Evolutionary conservation across 2,113 vertebrate genomes (phyloP).

Genomic region (Neopipo cinnamomea): DNA sequence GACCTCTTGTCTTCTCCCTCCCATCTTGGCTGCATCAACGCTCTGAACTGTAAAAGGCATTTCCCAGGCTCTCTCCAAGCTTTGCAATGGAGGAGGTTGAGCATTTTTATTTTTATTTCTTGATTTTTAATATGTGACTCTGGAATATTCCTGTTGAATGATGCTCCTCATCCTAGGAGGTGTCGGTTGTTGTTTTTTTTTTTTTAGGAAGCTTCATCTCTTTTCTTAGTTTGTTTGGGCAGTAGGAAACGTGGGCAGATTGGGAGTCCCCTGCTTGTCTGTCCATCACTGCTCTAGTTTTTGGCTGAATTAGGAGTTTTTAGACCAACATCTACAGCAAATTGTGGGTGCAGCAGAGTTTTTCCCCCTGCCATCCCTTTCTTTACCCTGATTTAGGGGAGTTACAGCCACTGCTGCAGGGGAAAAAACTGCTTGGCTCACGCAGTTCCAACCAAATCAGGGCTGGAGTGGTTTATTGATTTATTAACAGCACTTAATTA

Average conservation of each 20-base stretch:
- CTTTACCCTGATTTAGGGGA: too few species aligned
- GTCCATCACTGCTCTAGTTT: too few species aligned
- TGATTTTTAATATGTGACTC: too few species aligned
- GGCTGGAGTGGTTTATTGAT: neutral
- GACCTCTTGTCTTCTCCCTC: neutral
- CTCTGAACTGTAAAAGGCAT: neutral
- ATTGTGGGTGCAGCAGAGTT: accelerated
- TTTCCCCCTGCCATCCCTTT: too few species aligned
- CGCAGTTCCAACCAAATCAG: neutral
- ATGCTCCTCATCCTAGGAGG: neutral
- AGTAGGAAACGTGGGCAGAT: neutral
- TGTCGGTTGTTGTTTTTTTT: too few species aligned
- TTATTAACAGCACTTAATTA: constrained; percentile 9
- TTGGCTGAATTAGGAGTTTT: neutral
- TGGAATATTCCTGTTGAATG: neutral
- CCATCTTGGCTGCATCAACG: accelerated
- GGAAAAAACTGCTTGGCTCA: neutral
- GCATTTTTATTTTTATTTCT: too few species aligned
- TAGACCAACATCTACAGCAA: neutral
- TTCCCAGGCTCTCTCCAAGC: neutral
- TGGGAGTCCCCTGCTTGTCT: neutral
- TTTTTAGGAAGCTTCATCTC: neutral
- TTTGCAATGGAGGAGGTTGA: too few species aligned
- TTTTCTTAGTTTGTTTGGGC: neutral
- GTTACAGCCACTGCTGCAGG: neutral